These are phyloP conservation scores for Acrossocheilus wenchowensis DNA, from an alignment of 2,797 vertebrate species.

Conservation along the genomic window DNA sequence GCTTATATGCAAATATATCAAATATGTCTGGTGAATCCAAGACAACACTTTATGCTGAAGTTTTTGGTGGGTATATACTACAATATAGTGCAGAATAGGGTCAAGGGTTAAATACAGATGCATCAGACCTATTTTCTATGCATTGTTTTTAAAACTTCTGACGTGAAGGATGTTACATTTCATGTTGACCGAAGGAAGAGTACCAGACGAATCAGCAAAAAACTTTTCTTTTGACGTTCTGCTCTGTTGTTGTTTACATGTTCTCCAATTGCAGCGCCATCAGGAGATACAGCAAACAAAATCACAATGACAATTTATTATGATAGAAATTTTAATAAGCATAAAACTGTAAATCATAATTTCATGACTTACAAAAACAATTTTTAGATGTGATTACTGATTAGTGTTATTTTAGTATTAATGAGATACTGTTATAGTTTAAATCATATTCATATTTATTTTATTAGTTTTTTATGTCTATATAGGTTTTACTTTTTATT, in stretches of 20 bases:
- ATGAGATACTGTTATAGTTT: background rate
- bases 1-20: background rate
- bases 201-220: constrained; percentile 19
- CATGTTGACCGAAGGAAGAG: background rate
- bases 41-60: background rate
- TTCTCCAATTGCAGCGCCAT: background rate
- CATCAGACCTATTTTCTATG: background rate
- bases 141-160: constrained; percentile 1
- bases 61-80: too few relatives aligned
- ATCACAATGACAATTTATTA: background rate
- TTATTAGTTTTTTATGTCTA: background rate
- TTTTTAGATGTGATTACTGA: background rate
- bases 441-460: background rate
- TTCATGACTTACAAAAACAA: background rate
- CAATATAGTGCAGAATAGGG: background rate
- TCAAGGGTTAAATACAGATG: background rate
- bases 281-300: background rate
- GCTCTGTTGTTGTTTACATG: background rate
- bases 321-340: background rate
- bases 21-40: background rate
- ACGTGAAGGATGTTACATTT: background rate
- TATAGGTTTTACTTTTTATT: background rate
- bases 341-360: background rate
- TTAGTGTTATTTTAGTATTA: background rate
- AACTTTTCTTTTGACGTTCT: background rate